phyloP scores from a whole-genome alignment of 2,113 vertebrate species.

The Tonatia bakeri region DNA sequence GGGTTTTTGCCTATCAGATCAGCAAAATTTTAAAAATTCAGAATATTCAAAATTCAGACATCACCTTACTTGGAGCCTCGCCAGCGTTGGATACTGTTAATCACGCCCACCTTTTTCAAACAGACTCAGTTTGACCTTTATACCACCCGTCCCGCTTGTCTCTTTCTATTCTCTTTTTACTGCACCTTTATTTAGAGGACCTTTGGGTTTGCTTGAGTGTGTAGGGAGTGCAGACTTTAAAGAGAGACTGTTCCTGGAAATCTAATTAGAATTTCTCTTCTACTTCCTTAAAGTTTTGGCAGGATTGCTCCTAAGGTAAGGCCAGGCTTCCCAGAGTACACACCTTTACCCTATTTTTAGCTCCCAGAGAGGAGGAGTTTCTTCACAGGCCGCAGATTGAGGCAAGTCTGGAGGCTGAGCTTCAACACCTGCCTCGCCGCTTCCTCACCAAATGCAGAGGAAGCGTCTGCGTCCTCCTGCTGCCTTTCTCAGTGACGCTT shows the following conservation, averaged over 20 bases:
- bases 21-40: slow-evolving; percentile 24
- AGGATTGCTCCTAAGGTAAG: background rate
- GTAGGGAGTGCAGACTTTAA: background rate
- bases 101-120: background rate
- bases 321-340: background rate
- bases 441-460: background rate
- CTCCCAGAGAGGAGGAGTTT: background rate
- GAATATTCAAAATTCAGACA: background rate
- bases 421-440: background rate
- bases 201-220: background rate
- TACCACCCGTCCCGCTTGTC: background rate
- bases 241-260: background rate
- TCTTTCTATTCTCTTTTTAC: background rate
- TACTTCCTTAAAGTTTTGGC: background rate
- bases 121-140: background rate
- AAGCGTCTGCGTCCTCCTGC: background rate
- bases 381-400: background rate
- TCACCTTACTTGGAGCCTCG: background rate
- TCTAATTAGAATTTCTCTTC: background rate
- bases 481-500: background rate
- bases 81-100: background rate
- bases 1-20: background rate
- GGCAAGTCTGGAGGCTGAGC: background rate
- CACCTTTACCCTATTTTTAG: background rate
- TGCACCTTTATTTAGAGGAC: background rate